Evolutionary conservation across 2,888 invertebrate species (phyloP).

Genomic region (Orchesellides sinensis): DNA sequence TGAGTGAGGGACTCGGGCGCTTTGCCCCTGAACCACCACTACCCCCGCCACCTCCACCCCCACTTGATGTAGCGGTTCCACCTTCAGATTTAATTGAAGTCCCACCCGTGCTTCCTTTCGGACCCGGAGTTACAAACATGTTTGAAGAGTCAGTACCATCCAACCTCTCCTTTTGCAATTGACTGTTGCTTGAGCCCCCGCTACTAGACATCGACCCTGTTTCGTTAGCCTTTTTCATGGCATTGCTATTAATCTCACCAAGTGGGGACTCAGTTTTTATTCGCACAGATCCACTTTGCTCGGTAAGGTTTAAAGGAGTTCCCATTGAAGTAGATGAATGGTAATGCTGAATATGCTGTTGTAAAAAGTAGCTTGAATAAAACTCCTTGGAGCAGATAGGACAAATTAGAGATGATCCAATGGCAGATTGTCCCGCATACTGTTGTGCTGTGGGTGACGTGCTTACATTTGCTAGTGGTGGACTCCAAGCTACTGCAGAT

Average conservation of each 20-base stretch:
- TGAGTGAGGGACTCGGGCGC: conserved; percentile 74
- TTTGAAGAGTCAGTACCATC: conserved; percentile 1
- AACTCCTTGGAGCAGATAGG: conserved; percentile 85
- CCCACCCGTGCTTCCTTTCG: conserved; percentile 58
- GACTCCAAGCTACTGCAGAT: conserved; percentile 71
- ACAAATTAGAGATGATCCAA: conserved; percentile 78
- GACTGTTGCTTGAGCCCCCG: conserved; percentile 35
- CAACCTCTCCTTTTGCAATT: conserved; percentile 42
- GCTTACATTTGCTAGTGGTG: conserved; percentile 58
- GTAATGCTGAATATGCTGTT: conserved; percentile 84
- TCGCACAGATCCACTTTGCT: conserved; percentile 30
- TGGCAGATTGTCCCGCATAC: conserved; percentile 30
- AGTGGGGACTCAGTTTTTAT: conserved; percentile 65
- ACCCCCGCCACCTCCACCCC: conserved; percentile 4
- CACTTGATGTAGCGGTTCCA: conserved; percentile 71
- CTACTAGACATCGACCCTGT: conserved; percentile 45
- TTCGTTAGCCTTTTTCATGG: conserved; percentile 51
- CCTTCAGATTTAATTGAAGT: conserved; percentile 44
- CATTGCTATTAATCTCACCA: conserved; percentile 59
- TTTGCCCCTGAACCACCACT: conserved; percentile 53
- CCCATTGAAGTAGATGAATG: conserved; percentile 77
- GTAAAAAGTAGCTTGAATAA: conserved; percentile 85
- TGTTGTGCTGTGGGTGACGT: conserved; percentile 71
- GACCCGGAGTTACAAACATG: conserved; percentile 65
- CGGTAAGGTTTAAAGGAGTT: conserved; percentile 7